phyloP scores from a whole-genome alignment of 2,888 invertebrate genomes.

The Hedya salicella region DNA sequence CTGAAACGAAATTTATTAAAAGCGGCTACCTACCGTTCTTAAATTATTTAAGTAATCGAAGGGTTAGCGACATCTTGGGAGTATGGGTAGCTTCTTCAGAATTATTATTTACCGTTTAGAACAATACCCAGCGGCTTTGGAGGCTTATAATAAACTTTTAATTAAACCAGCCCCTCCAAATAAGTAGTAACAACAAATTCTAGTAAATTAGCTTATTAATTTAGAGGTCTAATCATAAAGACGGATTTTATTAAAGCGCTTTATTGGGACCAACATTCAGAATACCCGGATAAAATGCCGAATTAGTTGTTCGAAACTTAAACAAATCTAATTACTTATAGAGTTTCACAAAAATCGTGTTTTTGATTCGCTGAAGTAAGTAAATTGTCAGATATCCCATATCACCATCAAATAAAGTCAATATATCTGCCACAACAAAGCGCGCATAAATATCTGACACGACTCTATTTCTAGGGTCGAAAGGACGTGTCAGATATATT shows the following conservation, averaged over 20 bases:
- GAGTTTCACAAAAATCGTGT: no score
- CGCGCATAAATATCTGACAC: no score
- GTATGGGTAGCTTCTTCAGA: not conserved
- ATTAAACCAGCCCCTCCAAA: conserved; percentile 28
- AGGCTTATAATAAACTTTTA: conserved; percentile 23
- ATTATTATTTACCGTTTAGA: not conserved
- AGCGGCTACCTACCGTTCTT: not conserved
- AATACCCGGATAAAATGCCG: no score
- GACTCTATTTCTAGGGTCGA: no score
- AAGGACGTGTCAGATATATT: no score
- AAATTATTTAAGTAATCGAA: conserved; percentile 6
- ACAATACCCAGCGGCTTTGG: not conserved
- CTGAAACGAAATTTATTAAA: conserved; percentile 3
- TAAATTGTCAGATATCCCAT: no score
- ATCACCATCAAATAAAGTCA: no score
- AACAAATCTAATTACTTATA: no score
- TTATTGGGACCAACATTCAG: no score
- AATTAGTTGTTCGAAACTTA: no score
- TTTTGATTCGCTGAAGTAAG: no score
- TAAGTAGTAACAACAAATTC: conserved; percentile 22
- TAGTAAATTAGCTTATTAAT: conserved; percentile 19
- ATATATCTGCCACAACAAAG: no score
- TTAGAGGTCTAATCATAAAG: not conserved
- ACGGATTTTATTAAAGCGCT: not conserved
- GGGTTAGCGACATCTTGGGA: not conserved